These are phyloP conservation scores for Eleutherodactylus coqui DNA, from an alignment of 2,797 vertebrate genomes.

Conservation along the genomic window DNA sequence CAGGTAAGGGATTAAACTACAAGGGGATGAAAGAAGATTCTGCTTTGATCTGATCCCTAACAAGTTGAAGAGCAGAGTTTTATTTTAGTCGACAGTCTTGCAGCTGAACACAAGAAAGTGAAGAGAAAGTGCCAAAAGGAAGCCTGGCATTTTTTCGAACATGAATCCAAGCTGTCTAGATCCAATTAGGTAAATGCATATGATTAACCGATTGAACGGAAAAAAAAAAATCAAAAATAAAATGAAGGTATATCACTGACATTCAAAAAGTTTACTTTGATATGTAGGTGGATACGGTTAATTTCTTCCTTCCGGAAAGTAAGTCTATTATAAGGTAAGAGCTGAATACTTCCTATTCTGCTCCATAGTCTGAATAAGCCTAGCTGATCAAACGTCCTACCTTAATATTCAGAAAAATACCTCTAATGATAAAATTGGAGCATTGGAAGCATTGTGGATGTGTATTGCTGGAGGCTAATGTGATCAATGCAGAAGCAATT, in stretches of 20 bases:
- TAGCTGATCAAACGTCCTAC: background rate
- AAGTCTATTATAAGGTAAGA: background rate
- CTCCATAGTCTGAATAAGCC: background rate
- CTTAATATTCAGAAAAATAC: slow-evolving; percentile 11
- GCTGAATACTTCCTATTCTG: slow-evolving; percentile 4
- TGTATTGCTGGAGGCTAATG: slow-evolving; percentile 27
- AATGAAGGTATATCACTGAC: slow-evolving; percentile 17
- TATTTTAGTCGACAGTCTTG: slow-evolving; percentile 69
- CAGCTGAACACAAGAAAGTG: slow-evolving; percentile 67
- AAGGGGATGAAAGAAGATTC: slow-evolving; percentile 65
- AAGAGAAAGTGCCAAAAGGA: slow-evolving; percentile 67
- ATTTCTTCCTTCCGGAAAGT: background rate
- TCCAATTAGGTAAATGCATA: slow-evolving; percentile 58
- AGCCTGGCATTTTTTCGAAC: slow-evolving; percentile 63
- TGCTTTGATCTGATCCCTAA: slow-evolving; percentile 68
- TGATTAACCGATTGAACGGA: slow-evolving; percentile 43
- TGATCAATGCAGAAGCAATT: slow-evolving; percentile 16
- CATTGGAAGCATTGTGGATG: background rate
- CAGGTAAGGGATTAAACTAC: slow-evolving; percentile 62
- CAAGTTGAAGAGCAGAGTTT: slow-evolving; percentile 66
- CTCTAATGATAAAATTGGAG: slow-evolving; percentile 25
- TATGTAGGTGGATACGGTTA: background rate
- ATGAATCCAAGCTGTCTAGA: slow-evolving; percentile 61
- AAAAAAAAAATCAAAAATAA: slow-evolving; percentile 5
- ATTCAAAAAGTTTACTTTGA: slow-evolving; percentile 34